Evolutionary conservation across 2,113 vertebrate genomes (phyloP), one percentile per base, ranked within the genome.

Genomic region (Nycticorax nycticorax): DNA sequence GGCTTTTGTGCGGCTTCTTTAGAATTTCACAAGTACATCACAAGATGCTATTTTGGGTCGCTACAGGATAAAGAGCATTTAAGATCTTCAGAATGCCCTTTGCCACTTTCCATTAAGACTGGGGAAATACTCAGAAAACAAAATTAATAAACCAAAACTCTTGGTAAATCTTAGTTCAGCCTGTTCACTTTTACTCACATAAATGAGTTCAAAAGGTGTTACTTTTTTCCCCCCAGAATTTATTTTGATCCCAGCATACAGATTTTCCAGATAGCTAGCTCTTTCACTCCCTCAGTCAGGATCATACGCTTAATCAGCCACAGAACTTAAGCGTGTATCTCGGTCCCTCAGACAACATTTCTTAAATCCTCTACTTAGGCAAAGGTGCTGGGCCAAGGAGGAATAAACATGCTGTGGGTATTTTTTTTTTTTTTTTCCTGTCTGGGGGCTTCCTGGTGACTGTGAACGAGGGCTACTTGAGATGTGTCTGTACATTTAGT

Each of bases 21-120:
- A 91, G 87, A 91, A 95, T 96, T 97, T 97, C 94, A 89, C 94
- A 97, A 97, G 95, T 95, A 93, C 95, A 96, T 97, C 95, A 92
- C 92, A 96, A 97, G 95, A 91, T 94, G 66, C 81, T 97, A 92
- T 97, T 96, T 96, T 73, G 78, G 67, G 71, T 79, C 9, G 14
- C 71, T 77, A 33, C 39, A 59, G 94, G 85, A 89, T 91, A 91
- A 96, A 91, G 94, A 85, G 67, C 30, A 10, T 93, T 89, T 80
- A 88, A 95, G 87, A 96, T 95, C 87, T 88, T 89, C 81, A 88
- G 84, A 79, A 50, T 89, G 93, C 75, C 97, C 94, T 96, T 96
- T 96, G 95, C 91, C 74, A 69, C 87, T 77, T 87, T 55, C 89
- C 75, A 75, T 89, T 96, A 92, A 92, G 92, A 48, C 77, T 85